phyloP scores from a whole-genome alignment of 2,888 invertebrate species.

The Agrotis puta region DNA sequence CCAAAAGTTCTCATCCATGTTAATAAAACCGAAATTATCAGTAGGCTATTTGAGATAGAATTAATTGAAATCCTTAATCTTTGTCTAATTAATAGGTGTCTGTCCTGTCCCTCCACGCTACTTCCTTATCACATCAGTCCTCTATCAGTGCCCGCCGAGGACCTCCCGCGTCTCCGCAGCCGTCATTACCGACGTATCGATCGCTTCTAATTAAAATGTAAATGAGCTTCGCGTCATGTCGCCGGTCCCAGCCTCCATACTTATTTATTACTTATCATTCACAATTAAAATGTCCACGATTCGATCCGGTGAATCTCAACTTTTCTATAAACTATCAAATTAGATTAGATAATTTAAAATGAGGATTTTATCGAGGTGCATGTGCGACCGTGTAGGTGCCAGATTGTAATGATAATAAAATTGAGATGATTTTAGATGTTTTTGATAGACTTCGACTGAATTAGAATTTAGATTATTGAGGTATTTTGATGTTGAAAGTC shows the following conservation, averaged over 20 bases:
- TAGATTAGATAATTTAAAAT: constrained; percentile 61
- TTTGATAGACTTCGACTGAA: constrained; percentile 56
- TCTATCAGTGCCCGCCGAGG: constrained; percentile 4
- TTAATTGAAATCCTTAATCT: constrained; percentile 1
- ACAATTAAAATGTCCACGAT: constrained; percentile 61
- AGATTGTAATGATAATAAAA: constrained; percentile 56
- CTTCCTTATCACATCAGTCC: constrained; percentile 28
- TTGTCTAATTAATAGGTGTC: constrained; percentile 13
- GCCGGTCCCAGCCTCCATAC: constrained; percentile 26
- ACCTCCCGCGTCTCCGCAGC: constrained; percentile 53
- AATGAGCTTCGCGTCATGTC: constrained; percentile 52
- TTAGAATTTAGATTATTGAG: constrained; percentile 53
- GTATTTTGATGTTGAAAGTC: constrained; percentile 47
- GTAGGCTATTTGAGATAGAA: constrained; percentile 1
- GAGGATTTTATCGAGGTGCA: constrained; percentile 42
- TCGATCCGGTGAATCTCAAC: constrained; percentile 53
- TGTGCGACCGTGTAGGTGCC: constrained; percentile 40
- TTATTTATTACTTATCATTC: constrained; percentile 57
- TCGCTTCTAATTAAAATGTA: constrained; percentile 63
- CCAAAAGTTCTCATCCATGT: neutral
- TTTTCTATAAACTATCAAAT: constrained; percentile 56
- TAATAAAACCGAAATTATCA: constrained; percentile 2
- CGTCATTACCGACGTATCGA: constrained; percentile 44
- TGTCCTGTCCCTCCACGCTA: neutral
- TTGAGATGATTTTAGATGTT: constrained; percentile 50